phyloP scores from a whole-genome alignment of 2,888 invertebrate species.

The Neuroscelio doddi region DNA sequence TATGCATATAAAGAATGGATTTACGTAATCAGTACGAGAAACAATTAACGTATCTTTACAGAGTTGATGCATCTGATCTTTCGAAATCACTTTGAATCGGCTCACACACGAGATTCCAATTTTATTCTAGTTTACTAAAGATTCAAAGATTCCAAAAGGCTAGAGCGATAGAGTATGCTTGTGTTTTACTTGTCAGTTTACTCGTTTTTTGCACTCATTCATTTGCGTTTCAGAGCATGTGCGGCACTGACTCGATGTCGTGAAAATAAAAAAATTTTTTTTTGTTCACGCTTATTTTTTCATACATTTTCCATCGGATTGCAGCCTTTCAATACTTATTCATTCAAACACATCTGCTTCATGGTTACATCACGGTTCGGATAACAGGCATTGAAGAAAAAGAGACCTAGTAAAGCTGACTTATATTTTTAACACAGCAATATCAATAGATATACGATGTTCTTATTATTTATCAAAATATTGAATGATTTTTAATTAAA shows the following conservation, averaged over 20 bases:
- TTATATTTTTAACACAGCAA: too few relatives aligned
- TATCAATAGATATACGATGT: too few relatives aligned
- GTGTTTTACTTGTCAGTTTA: slow-evolving; percentile 8
- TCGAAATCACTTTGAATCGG: slow-evolving; percentile 18
- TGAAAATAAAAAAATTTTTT: slow-evolving; percentile 18
- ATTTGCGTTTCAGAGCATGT: slow-evolving; percentile 26
- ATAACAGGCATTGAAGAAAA: neutral
- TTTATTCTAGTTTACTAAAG: slow-evolving; percentile 21
- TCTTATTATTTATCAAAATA: too few relatives aligned
- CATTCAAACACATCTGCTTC: slow-evolving; percentile 11
- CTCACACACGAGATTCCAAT: slow-evolving; percentile 8
- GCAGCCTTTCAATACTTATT: slow-evolving; percentile 16
- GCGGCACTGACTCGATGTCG: slow-evolving; percentile 10
- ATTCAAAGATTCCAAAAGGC: slow-evolving; percentile 19
- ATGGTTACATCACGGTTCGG: neutral
- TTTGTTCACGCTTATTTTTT: slow-evolving; percentile 24
- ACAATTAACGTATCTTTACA: slow-evolving; percentile 6
- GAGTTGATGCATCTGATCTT: neutral
- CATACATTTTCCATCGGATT: slow-evolving; percentile 14
- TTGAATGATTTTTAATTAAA: too few relatives aligned
- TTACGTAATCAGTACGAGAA: slow-evolving; percentile 16
- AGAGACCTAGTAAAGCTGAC: too few relatives aligned
- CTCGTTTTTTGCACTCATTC: slow-evolving; percentile 18
- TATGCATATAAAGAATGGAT: slow-evolving; percentile 2
- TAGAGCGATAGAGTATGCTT: neutral